Percentiles rank a stretch among this genome's conserved stretches.
Conservation (phyloP, 2,113 vertebrate genomes). For the Syrrhaptes paradoxus region DNA sequence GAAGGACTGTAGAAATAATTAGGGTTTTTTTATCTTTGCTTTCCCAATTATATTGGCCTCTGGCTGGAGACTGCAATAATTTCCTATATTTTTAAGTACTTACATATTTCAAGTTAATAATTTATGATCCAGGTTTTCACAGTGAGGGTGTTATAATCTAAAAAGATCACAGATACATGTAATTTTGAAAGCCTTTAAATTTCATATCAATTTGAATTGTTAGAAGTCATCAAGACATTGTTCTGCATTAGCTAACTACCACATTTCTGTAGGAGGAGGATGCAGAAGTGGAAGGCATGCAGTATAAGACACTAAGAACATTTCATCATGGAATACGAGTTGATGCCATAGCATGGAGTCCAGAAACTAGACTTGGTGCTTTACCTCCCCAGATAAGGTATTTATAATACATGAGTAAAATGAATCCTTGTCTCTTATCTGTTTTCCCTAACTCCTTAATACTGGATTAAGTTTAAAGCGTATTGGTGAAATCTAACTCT, state of each 20-base stretch:
- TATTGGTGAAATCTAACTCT: background rate
- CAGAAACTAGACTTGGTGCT: constrained; percentile 88
- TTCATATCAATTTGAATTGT: background rate
- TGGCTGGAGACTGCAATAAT: background rate
- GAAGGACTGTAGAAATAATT: background rate
- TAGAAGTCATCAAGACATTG: background rate
- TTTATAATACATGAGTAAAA: background rate
- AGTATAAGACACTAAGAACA: constrained; percentile 84
- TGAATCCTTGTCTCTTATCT: background rate
- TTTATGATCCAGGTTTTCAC: background rate
- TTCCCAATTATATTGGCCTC: background rate
- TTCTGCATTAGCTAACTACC: background rate
- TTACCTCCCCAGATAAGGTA: constrained; percentile 88
- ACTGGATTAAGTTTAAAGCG: background rate
- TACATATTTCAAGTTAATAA: background rate
- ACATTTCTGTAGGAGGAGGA: constrained; percentile 90
- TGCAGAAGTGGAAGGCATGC: constrained; percentile 85
- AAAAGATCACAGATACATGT: background rate
- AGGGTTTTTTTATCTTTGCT: background rate
- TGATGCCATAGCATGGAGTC: constrained; percentile 93
- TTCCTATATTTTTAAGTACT: background rate
- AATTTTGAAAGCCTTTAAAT: background rate
- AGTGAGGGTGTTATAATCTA: background rate
- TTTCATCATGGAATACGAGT: constrained; percentile 89
- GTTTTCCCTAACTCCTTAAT: background rate